phyloP scores from a whole-genome alignment of 1,140 invertebrate genomes.

The Ceratosolen fusciceps region DNA sequence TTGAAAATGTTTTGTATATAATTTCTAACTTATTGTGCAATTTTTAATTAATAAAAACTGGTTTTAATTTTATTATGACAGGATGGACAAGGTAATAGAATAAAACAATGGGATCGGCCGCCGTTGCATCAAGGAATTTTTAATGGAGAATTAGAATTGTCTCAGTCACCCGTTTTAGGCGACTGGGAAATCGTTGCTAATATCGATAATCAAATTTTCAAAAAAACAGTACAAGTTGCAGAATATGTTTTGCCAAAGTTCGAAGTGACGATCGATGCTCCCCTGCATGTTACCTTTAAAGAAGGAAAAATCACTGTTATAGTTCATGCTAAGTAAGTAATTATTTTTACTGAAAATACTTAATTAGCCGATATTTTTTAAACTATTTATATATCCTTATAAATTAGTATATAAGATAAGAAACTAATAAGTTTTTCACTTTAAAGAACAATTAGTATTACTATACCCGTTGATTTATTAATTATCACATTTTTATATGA shows the following conservation, averaged over 20 bases:
- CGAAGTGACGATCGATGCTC: constrained; percentile 85
- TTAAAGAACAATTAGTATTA: too few relatives aligned
- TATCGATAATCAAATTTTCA: constrained; percentile 76
- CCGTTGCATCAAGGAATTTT: constrained; percentile 83
- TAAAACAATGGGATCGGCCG: constrained; percentile 84
- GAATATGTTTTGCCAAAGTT: constrained; percentile 96
- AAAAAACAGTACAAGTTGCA: constrained; percentile 84
- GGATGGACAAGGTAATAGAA: constrained; percentile 85
- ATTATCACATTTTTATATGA: too few relatives aligned
- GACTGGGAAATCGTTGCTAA: constrained; percentile 85
- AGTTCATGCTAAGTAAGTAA: constrained; percentile 87
- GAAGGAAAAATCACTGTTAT: constrained; percentile 83
- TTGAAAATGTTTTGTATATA: not conserved
- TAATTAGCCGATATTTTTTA: too few relatives aligned
- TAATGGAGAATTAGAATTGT: constrained; percentile 83
- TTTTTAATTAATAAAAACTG: not conserved
- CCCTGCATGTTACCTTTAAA: constrained; percentile 85
- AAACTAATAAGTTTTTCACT: too few relatives aligned
- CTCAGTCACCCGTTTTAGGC: constrained; percentile 89
- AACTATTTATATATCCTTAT: too few relatives aligned
- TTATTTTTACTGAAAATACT: too few relatives aligned
- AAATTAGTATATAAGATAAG: too few relatives aligned
- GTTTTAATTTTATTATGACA: constrained; percentile 32
- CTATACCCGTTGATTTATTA: too few relatives aligned
- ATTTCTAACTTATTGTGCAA: not conserved